Percentiles rank a stretch among this genome's conserved stretches.
Conservation (phyloP, 2,113 vertebrate species). For the Tupaia tana region DNA sequence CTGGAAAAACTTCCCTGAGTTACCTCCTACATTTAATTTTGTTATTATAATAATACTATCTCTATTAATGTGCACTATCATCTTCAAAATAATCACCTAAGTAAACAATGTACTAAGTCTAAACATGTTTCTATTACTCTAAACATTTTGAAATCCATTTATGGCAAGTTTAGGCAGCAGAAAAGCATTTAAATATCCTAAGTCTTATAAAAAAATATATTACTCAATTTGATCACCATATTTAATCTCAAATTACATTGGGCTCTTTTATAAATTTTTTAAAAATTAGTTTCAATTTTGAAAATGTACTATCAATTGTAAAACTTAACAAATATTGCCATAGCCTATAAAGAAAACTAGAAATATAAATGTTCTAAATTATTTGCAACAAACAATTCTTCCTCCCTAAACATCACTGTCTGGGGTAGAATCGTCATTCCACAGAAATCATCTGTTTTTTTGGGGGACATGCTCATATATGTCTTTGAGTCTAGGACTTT, state of each 20-base stretch:
- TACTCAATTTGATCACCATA: background rate
- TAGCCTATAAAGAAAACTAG: background rate
- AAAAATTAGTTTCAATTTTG: background rate
- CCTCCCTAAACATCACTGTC: background rate
- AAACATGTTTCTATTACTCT: background rate
- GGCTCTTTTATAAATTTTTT: background rate
- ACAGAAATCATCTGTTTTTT: background rate
- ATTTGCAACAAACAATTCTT: background rate
- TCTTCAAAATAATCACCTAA: background rate
- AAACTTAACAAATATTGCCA: background rate
- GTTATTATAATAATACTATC: background rate
- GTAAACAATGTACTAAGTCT: background rate
- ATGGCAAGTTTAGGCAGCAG: background rate
- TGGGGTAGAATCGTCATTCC: background rate
- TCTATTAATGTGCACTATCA: background rate
- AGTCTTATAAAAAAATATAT: background rate
- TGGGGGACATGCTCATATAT: background rate
- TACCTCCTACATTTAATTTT: background rate
- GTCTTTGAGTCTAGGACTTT: constrained; percentile 18
- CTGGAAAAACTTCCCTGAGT: background rate
- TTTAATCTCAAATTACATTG: constrained; percentile 25
- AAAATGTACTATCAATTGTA: background rate
- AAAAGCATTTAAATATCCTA: background rate
- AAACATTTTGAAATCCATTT: background rate
- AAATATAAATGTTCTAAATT: background rate